Evolutionary conservation across 2,797 vertebrate species (phyloP).

Genomic region (Anguilla obscura): DNA sequence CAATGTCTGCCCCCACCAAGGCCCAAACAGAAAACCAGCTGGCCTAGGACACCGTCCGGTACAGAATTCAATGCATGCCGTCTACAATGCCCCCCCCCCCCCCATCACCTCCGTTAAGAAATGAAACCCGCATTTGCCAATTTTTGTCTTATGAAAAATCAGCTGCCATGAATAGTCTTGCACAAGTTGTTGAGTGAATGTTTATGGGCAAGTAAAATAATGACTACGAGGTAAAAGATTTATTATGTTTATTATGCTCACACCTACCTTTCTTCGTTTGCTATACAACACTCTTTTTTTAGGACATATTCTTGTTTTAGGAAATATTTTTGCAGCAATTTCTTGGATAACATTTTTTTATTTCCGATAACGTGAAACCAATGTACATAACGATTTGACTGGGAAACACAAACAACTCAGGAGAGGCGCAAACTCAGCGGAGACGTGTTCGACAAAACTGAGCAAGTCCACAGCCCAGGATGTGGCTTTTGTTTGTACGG

Average conservation of each 20-base stretch:
- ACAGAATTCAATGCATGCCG: constrained; percentile 42
- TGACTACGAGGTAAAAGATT: background rate
- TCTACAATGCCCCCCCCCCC: constrained; percentile 26
- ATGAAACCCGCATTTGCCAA: constrained; percentile 27
- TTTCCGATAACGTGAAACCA: background rate
- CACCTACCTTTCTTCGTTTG: background rate
- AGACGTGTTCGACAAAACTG: background rate
- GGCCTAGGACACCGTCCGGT: constrained; percentile 20
- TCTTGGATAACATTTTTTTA: background rate
- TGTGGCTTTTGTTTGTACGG: constrained; percentile 35
- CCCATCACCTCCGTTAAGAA: constrained; percentile 20
- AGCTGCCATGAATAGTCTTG: background rate
- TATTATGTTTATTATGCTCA: background rate
- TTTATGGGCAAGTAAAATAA: background rate
- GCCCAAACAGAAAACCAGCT: constrained; percentile 29
- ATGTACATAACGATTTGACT: background rate
- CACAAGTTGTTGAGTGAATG: background rate
- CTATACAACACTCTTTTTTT: background rate
- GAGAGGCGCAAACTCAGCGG: background rate
- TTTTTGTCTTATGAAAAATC: background rate
- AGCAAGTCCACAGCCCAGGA: constrained; percentile 31
- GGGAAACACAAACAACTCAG: background rate
- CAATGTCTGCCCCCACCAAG: constrained; percentile 42
- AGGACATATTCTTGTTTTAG: too few species aligned
- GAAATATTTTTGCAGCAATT: background rate